Evolutionary conservation across 2,797 vertebrate genomes (phyloP).

Genomic region (Crocodylus rhombifer): DNA sequence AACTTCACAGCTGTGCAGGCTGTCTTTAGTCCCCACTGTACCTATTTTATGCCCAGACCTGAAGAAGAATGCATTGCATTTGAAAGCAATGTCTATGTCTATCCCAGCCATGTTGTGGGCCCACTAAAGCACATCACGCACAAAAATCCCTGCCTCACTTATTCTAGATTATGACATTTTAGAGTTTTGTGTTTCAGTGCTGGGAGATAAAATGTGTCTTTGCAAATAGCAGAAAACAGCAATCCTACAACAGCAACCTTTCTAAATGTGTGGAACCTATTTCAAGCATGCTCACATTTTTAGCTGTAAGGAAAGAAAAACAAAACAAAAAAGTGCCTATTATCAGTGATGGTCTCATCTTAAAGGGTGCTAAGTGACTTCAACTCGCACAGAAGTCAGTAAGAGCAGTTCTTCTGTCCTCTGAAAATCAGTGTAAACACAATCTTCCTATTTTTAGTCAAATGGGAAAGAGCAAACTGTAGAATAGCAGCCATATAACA

Average conservation of each 20-base stretch:
- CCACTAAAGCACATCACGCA: too few relatives aligned
- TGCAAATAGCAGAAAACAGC: not conserved
- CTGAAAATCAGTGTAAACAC: not conserved
- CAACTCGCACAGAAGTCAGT: not conserved
- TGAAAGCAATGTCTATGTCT: too few relatives aligned
- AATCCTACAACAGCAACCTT: not conserved
- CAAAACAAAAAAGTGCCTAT: not conserved
- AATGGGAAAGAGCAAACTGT: not conserved
- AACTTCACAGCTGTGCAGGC: too few relatives aligned
- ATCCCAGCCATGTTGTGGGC: too few relatives aligned
- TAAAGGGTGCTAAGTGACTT: not conserved
- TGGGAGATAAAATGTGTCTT: not conserved
- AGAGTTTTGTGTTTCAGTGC: not conserved
- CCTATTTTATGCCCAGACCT: too few relatives aligned
- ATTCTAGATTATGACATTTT: not conserved
- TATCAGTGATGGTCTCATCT: not conserved
- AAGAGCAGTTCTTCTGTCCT: not conserved
- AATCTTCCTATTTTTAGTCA: not conserved
- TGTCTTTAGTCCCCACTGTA: too few relatives aligned
- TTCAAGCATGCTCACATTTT: fast-evolving
- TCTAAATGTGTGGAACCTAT: not conserved
- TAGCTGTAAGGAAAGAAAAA: not conserved
- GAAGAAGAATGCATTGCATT: too few relatives aligned
- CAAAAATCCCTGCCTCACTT: too few relatives aligned
- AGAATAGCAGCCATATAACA: not conserved